These are phyloP conservation scores for Hyles euphorbiae DNA, from an alignment of 1,140 invertebrate genomes.

Conservation along the genomic window DNA sequence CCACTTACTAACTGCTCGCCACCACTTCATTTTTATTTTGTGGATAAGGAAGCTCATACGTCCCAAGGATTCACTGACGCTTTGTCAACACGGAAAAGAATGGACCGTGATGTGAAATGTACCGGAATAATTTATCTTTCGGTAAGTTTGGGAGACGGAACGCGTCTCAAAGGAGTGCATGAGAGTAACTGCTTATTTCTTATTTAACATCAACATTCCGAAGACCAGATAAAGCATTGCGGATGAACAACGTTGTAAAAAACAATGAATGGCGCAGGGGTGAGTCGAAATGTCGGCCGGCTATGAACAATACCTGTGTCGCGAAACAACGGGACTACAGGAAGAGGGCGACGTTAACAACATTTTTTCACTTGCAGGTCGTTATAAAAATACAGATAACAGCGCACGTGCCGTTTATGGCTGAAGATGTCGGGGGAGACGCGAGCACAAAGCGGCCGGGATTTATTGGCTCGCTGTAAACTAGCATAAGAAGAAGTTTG, in stretches of 20 bases:
- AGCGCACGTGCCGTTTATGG: constrained; percentile 59
- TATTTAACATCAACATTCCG: constrained; percentile 61
- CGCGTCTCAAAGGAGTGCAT: constrained; percentile 47
- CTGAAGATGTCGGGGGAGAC: constrained; percentile 48
- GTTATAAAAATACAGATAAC: constrained; percentile 60
- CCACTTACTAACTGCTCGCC: constrained; percentile 46
- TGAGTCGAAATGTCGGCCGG: constrained; percentile 31
- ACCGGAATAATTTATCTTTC: constrained; percentile 67
- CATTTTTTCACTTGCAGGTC: constrained; percentile 51
- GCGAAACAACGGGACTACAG: constrained; percentile 33
- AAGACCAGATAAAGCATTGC: constrained; percentile 54
- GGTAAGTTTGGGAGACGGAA: constrained; percentile 61
- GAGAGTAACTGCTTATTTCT: constrained; percentile 61
- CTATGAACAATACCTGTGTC: constrained; percentile 39
- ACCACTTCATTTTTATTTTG: constrained; percentile 59
- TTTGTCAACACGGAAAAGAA: constrained; percentile 61
- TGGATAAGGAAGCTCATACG: constrained; percentile 56
- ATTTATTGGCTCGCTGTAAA: constrained; percentile 57
- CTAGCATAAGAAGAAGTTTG: constrained; percentile 54
- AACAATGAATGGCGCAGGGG: constrained; percentile 50
- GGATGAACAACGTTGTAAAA: constrained; percentile 64
- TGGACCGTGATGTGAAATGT: constrained; percentile 69
- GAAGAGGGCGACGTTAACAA: constrained; percentile 41
- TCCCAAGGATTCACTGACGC: constrained; percentile 53
- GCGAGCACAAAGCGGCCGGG: constrained; percentile 48